Evolutionary conservation across 2,888 invertebrate genomes (phyloP).

Genomic region (Yponomeuta evonymella): DNA sequence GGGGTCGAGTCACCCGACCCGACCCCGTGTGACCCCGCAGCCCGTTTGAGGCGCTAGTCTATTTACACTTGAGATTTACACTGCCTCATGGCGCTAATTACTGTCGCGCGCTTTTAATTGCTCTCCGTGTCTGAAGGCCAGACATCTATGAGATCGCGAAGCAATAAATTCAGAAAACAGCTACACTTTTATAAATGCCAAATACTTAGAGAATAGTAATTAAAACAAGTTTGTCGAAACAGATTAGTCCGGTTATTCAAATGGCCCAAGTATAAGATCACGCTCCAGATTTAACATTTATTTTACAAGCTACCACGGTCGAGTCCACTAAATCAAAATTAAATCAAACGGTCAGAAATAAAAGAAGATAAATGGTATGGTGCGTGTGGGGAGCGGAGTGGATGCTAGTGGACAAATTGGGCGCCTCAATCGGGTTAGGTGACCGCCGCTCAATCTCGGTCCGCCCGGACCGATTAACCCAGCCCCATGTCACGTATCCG

Average conservation of each 20-base stretch:
- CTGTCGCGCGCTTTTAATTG: slow-evolving; percentile 9
- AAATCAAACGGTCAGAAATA: slow-evolving; percentile 12
- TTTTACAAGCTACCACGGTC: slow-evolving; percentile 3
- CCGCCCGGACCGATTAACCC: slow-evolving; percentile 40
- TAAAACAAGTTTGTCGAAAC: background rate
- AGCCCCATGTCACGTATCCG: background rate
- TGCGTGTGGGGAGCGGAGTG: slow-evolving; percentile 40
- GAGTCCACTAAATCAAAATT: slow-evolving; percentile 5
- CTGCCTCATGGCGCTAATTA: slow-evolving; percentile 8
- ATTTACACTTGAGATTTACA: slow-evolving; percentile 12
- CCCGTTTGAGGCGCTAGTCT: slow-evolving; percentile 9
- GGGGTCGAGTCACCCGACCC: slow-evolving; percentile 32
- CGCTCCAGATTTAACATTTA: slow-evolving; percentile 3
- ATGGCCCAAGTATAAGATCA: background rate
- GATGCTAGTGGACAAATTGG: slow-evolving; percentile 57
- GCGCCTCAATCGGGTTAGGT: slow-evolving; percentile 70
- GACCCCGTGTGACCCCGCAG: slow-evolving; percentile 15
- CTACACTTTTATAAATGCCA: background rate
- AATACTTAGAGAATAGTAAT: background rate
- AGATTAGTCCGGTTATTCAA: background rate
- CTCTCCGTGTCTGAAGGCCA: background rate
- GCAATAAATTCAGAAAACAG: slow-evolving; percentile 1
- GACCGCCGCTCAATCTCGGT: slow-evolving; percentile 56
- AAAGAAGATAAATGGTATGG: slow-evolving; percentile 14
- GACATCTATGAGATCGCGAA: background rate